Percentiles rank a stretch among this genome's conserved stretches.
phyloP scores from a whole-genome alignment of 2,113 vertebrate species.

The Mesoclemmys tuberculata region DNA sequence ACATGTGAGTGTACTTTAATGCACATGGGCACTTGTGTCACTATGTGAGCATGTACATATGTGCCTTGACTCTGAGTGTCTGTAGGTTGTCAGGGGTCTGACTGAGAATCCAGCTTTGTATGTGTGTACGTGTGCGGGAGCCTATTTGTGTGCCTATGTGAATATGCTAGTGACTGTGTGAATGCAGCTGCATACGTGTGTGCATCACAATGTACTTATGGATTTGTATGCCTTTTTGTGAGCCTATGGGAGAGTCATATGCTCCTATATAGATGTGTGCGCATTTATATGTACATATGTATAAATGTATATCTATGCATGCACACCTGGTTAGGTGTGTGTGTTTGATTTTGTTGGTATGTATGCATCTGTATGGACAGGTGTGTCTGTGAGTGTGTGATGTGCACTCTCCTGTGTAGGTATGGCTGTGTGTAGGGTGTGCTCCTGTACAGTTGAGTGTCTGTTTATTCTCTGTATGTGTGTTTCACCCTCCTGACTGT shows the following conservation, averaged over 20 bases:
- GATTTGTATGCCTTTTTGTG: not conserved
- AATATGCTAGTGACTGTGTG: not conserved
- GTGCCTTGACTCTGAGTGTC: not conserved
- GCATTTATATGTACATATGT: not conserved
- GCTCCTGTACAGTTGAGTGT: not conserved
- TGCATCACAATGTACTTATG: not conserved
- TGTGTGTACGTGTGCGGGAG: not conserved
- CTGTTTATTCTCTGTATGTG: not conserved
- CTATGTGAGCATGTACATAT: not conserved
- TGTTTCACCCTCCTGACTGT: conserved; percentile 55
- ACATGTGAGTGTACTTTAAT: not conserved
- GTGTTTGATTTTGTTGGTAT: not conserved
- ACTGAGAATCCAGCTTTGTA: not conserved
- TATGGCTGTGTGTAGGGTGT: not conserved
- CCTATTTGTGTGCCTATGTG: not conserved
- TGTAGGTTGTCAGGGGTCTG: too few relatives aligned
- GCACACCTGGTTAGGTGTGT: not conserved
- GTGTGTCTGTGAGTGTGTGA: not conserved
- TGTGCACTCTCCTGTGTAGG: conserved; percentile 10
- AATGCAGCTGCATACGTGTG: not conserved
- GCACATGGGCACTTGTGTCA: not conserved
- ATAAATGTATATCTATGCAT: not conserved
- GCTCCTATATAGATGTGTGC: not conserved
- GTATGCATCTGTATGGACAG: not conserved
- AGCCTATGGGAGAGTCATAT: not conserved